Percentiles rank a stretch among this genome's conserved stretches.
Conservation (phyloP, 2,113 vertebrate genomes). For the Chionodraco myersi region DNA sequence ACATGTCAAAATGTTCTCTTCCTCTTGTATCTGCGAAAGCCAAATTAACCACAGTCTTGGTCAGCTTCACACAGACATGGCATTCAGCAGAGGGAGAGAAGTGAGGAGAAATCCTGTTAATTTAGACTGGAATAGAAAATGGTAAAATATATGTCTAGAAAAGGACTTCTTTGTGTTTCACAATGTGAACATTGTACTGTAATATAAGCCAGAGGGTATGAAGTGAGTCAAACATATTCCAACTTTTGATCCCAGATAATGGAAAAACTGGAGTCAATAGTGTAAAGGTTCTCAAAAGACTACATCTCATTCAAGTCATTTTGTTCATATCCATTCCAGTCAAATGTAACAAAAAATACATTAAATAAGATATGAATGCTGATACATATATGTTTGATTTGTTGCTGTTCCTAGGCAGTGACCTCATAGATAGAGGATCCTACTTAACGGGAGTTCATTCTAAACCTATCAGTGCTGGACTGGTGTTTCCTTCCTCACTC, state of each 20-base stretch:
- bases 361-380: too few relatives aligned
- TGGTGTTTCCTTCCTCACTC: too few relatives aligned
- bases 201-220: not conserved
- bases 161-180: not conserved
- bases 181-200: not conserved
- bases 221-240: not conserved
- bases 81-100: not conserved
- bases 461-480: too few relatives aligned
- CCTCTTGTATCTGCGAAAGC: not conserved
- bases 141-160: not conserved
- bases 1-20: not conserved
- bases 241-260: not conserved
- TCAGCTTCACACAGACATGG: constrained; percentile 14
- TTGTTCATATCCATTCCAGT: too few relatives aligned
- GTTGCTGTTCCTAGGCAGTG: too few relatives aligned
- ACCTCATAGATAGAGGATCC: too few relatives aligned
- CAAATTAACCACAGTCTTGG: constrained; percentile 2
- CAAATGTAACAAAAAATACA: too few relatives aligned
- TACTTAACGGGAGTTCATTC: too few relatives aligned
- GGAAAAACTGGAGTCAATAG: not conserved
- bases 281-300: not conserved
- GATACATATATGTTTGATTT: too few relatives aligned
- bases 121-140: not conserved
- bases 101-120: not conserved
- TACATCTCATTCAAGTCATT: too few relatives aligned